phyloP scores from a whole-genome alignment of 2,888 invertebrate species.

The Theretra japonica region DNA sequence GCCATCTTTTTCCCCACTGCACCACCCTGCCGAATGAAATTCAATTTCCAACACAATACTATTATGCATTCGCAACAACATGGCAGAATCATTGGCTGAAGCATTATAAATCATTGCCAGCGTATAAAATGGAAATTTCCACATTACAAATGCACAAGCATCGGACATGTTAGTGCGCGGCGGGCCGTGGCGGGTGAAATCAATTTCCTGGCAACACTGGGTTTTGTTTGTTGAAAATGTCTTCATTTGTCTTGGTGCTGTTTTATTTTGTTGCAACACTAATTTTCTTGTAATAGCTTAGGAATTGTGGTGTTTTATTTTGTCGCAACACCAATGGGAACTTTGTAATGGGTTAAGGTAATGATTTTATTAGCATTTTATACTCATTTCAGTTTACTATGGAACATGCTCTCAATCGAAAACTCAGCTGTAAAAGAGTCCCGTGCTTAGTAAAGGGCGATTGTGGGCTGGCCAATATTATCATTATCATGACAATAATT shows the following conservation, averaged over 20 bases:
- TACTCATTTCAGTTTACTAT: no score
- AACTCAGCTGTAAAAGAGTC: no score
- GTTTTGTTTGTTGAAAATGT: conserved; percentile 16
- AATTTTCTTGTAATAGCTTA: no score
- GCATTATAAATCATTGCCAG: conserved; percentile 30
- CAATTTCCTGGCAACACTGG: conserved; percentile 39
- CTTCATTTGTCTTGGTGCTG: conserved; percentile 21
- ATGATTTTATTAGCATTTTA: no score
- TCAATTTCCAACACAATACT: background rate
- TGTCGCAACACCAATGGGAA: background rate
- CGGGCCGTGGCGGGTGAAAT: conserved; percentile 34
- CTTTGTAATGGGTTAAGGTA: no score
- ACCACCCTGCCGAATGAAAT: background rate
- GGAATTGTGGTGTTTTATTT: conserved; percentile 18
- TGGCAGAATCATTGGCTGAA: background rate
- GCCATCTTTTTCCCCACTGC: background rate
- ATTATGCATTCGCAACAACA: background rate
- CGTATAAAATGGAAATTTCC: conserved; percentile 35
- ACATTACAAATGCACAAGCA: conserved; percentile 35
- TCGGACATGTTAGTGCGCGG: conserved; percentile 14
- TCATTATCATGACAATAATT: no score
- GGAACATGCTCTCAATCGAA: no score
- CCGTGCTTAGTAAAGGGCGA: no score
- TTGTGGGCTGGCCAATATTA: no score
- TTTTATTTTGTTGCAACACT: background rate